Evolutionary conservation across 2,888 invertebrate species (phyloP).

Genomic region (Bombylius discolor): DNA sequence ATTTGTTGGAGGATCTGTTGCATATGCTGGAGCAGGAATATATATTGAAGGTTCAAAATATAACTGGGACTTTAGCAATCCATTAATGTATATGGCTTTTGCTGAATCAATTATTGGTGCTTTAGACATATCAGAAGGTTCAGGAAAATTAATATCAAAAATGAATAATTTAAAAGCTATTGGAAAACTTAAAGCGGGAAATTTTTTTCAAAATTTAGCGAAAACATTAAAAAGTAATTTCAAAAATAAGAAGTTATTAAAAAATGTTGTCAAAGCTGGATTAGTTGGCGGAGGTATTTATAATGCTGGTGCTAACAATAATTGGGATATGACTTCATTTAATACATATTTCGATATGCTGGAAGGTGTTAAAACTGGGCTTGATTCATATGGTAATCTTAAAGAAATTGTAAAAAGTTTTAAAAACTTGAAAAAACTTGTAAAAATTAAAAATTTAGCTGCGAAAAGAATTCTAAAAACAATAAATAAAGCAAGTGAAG

Average conservation of each 20-base stretch:
- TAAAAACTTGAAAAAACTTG: not conserved
- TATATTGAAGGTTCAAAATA: conserved; percentile 2
- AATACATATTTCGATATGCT: not conserved
- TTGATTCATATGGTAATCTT: not conserved
- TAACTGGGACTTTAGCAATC: conserved; percentile 3
- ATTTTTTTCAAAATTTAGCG: no score
- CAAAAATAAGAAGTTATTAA: no score
- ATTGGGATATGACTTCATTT: not conserved
- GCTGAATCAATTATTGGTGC: not conserved
- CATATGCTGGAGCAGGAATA: not conserved
- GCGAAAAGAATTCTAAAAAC: not conserved
- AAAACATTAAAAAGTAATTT: no score
- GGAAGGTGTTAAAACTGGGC: not conserved
- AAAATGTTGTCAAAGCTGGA: not conserved
- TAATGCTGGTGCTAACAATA: not conserved
- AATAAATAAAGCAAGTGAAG: not conserved
- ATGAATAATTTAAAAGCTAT: not conserved
- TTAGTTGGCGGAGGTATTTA: not conserved
- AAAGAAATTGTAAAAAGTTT: not conserved
- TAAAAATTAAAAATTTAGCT: not conserved
- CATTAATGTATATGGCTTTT: not conserved
- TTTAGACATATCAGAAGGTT: not conserved
- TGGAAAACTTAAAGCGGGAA: not conserved
- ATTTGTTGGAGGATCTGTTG: not conserved
- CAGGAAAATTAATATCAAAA: not conserved